These are phyloP conservation scores for Eupithecia insigniata DNA, from an alignment of 2,888 invertebrate genomes.

Conservation along the genomic window DNA sequence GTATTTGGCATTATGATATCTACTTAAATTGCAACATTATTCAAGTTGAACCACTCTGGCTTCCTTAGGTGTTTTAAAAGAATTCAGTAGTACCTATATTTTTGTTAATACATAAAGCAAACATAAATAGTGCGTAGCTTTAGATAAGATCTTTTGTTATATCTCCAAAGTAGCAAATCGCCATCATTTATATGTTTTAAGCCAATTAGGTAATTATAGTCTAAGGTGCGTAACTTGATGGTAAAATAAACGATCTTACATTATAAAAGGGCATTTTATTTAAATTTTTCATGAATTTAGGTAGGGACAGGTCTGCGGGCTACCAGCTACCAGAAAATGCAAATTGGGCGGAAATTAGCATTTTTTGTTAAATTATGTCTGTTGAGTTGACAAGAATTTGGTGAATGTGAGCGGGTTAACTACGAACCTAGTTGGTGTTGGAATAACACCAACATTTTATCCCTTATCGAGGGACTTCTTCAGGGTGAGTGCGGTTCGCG, in stretches of 20 bases:
- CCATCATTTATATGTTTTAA: conserved; percentile 65
- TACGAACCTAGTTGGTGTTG: too few relatives aligned
- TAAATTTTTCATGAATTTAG: conserved; percentile 14
- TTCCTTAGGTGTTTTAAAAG: conserved; percentile 42
- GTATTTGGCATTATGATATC: conserved; percentile 58
- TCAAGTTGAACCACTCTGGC: conserved; percentile 46
- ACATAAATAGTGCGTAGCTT: conserved; percentile 9
- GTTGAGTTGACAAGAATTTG: too few relatives aligned
- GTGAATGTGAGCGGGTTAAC: too few relatives aligned
- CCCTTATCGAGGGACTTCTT: too few relatives aligned
- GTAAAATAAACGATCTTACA: conserved; percentile 77
- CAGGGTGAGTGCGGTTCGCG: too few relatives aligned
- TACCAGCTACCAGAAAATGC: too few relatives aligned
- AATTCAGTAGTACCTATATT: not conserved
- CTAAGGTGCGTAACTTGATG: conserved; percentile 76
- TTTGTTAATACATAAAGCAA: not conserved
- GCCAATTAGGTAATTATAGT: conserved; percentile 75
- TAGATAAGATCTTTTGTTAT: conserved; percentile 49
- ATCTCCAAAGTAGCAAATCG: conserved; percentile 55
- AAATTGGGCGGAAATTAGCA: too few relatives aligned
- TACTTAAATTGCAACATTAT: conserved; percentile 46
- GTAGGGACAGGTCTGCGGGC: not conserved
- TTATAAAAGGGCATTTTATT: conserved; percentile 36
- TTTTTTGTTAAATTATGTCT: too few relatives aligned
- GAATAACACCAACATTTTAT: too few relatives aligned